Conservation (phyloP, 2,888 invertebrate genomes). For the Tenthredo livida region DNA sequence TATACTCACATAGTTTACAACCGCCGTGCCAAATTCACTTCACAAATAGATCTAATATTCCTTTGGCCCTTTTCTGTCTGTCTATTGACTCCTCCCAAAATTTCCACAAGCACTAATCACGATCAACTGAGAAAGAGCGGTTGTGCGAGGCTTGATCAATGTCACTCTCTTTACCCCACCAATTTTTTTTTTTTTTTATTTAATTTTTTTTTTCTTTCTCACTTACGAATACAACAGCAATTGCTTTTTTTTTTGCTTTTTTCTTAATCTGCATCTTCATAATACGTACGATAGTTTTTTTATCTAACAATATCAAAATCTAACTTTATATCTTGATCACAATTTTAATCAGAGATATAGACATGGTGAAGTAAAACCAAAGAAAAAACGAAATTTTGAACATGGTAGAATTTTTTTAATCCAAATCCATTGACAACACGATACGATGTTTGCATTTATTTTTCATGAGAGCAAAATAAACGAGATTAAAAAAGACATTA, state of each 20-base stretch:
- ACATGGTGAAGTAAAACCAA: background rate
- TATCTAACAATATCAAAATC: background rate
- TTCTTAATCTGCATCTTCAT: background rate
- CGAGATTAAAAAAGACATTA: too few relatives aligned
- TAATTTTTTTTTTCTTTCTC: background rate
- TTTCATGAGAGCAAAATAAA: background rate
- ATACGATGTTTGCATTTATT: background rate
- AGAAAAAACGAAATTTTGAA: background rate
- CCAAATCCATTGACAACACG: background rate
- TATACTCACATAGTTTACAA: background rate
- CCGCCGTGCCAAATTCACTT: background rate
- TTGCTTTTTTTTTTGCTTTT: background rate
- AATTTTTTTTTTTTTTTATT: conserved; percentile 61
- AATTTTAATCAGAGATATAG: background rate
- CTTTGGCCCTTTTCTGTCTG: conserved; percentile 62
- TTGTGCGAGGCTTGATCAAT: conserved; percentile 73
- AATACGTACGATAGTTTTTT: background rate
- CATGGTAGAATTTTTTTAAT: background rate
- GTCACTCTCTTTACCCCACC: conserved; percentile 65
- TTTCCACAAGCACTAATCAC: conserved; percentile 74
- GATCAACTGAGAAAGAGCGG: conserved; percentile 72
- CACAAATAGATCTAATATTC: background rate
- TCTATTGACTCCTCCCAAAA: conserved; percentile 72
- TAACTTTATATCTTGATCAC: background rate
- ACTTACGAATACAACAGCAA: conserved; percentile 53